Percentiles rank a stretch among this genome's conserved stretches.
Conservation (phyloP, 2,888 invertebrate genomes). For the Eupithecia exiguata region DNA sequence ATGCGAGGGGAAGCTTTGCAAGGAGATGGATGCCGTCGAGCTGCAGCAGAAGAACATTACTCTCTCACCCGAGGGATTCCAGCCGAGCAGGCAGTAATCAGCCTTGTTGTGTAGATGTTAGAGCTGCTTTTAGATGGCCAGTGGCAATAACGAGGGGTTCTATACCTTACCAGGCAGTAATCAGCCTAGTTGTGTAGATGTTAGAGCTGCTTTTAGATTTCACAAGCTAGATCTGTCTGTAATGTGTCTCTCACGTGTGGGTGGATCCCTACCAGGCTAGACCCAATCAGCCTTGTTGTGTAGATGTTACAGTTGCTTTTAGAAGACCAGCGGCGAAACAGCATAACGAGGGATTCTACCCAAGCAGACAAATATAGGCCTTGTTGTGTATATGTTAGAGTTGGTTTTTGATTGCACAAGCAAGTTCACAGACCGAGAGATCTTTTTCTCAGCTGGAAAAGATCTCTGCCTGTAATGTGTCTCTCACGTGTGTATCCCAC, state of each 20-base stretch:
- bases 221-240: neutral
- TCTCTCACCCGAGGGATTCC: conserved; percentile 54
- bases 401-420: conserved; percentile 2
- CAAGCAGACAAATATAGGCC: conserved; percentile 46
- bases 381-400: conserved; percentile 11
- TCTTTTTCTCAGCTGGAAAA: too few species aligned
- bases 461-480: too few species aligned
- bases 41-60: conserved; percentile 65
- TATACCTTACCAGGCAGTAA: neutral
- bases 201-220: conserved; percentile 11
- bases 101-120: conserved; percentile 3
- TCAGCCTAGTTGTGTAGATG: neutral
- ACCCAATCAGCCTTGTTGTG: neutral
- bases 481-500: neutral
- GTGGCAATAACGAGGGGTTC: too few species aligned
- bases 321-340: too few species aligned
- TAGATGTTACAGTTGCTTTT: conserved; percentile 2
- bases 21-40: conserved; percentile 72
- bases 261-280: neutral
- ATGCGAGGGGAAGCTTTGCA: conserved; percentile 79
- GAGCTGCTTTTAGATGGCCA: conserved; percentile 11
- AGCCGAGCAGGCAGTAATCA: conserved; percentile 48
- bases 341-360: conserved; percentile 47
- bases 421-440: too few species aligned
- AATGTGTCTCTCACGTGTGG: too few species aligned